Evolutionary conservation across 2,888 invertebrate genomes (phyloP).

Genomic region (Rhorus exstirpatorius): DNA sequence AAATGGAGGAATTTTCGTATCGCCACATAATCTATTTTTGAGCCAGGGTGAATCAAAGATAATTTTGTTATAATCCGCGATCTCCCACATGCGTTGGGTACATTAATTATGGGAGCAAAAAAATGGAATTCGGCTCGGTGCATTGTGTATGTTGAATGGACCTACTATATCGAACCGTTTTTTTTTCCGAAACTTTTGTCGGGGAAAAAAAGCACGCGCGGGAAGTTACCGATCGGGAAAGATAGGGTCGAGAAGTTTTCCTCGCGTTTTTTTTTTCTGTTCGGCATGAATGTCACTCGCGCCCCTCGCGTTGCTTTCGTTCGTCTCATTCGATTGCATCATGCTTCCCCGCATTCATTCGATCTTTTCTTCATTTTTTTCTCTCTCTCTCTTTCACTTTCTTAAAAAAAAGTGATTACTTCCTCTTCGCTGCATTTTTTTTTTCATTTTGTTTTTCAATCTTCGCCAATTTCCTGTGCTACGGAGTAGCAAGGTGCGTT

Average conservation of each 20-base stretch:
- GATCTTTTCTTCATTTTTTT: not conserved
- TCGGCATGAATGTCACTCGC: too few relatives aligned
- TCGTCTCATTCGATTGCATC: slow-evolving; percentile 25
- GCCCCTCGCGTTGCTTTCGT: slow-evolving; percentile 16
- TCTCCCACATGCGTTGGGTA: too few relatives aligned
- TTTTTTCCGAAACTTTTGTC: slow-evolving; percentile 17
- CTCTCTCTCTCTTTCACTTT: not conserved
- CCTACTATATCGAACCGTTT: not conserved
- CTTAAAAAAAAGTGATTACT: slow-evolving; percentile 36
- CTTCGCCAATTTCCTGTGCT: slow-evolving; percentile 41
- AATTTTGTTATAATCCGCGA: too few relatives aligned
- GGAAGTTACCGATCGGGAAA: slow-evolving; percentile 26
- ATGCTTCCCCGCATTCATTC: slow-evolving; percentile 14
- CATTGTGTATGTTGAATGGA: not conserved
- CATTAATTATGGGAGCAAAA: too few relatives aligned
- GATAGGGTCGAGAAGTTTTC: slow-evolving; percentile 38
- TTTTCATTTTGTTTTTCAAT: slow-evolving; percentile 19
- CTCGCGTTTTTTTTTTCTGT: too few relatives aligned
- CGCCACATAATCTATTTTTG: too few relatives aligned
- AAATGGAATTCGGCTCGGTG: too few relatives aligned
- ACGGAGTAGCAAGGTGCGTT: not conserved
- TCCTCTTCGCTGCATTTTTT: slow-evolving; percentile 10
- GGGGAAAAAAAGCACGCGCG: slow-evolving; percentile 8
- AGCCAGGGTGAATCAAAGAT: too few relatives aligned
- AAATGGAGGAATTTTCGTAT: too few relatives aligned